These are phyloP conservation scores for Hybognathus amarus DNA, from an alignment of 2,797 vertebrate species.

Conservation along the genomic window DNA sequence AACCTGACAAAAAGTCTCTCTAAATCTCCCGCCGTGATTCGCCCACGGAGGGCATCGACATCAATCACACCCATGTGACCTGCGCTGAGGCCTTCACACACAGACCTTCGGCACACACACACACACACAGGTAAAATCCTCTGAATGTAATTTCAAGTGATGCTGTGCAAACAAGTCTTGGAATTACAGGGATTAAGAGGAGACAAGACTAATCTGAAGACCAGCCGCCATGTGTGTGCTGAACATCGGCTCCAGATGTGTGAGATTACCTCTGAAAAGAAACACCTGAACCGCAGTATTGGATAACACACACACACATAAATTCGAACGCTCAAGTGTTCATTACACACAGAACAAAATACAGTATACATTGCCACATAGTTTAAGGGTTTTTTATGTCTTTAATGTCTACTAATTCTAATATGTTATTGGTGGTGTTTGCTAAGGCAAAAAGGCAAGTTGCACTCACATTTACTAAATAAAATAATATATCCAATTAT, in stretches of 20 bases:
- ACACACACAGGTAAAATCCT: slow-evolving; percentile 40
- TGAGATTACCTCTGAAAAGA: slow-evolving; percentile 41
- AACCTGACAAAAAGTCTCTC: slow-evolving; percentile 29
- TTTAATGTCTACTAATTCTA: not conserved
- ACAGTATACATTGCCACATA: not conserved
- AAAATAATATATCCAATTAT: not conserved
- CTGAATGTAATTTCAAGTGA: not conserved
- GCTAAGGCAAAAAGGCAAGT: not conserved
- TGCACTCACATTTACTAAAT: not conserved
- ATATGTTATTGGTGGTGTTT: not conserved
- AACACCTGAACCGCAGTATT: slow-evolving; percentile 36
- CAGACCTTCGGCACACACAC: not conserved
- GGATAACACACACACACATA: not conserved
- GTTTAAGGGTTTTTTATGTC: no score
- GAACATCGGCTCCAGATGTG: slow-evolving; percentile 54
- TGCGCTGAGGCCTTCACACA: slow-evolving; percentile 22
- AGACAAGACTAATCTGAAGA: slow-evolving; percentile 42
- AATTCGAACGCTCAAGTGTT: not conserved
- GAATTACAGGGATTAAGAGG: slow-evolving; percentile 41
- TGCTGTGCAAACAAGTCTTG: slow-evolving; percentile 36
- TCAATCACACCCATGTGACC: slow-evolving; percentile 32
- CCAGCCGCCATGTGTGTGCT: slow-evolving; percentile 20
- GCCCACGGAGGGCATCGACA: slow-evolving; percentile 10
- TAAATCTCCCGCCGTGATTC: slow-evolving; percentile 10
- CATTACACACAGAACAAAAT: not conserved